A percentile compares a stretch with the other conserved stretches of the same genome.
These are phyloP conservation scores for Bambusicola thoracicus DNA, from an alignment of 2,113 vertebrate genomes.

Conservation along the genomic window DNA sequence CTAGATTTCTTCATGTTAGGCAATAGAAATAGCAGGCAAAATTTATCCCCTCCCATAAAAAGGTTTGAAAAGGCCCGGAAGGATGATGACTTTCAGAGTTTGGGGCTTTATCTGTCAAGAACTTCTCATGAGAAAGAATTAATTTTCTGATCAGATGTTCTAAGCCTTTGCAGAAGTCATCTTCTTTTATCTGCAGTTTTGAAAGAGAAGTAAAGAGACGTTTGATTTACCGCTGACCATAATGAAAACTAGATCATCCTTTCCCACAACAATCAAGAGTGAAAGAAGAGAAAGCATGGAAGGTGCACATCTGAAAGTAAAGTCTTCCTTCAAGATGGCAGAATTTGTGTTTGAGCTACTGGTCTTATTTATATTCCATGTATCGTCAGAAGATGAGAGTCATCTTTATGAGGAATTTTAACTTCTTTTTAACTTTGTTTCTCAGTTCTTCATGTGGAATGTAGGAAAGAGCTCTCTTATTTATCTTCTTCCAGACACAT, in stretches of 20 bases:
- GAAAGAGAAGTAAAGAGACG: neutral
- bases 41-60: neutral
- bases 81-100: rapidly evolving
- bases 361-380: neutral
- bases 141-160: neutral
- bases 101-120: neutral
- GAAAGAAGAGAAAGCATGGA: neutral
- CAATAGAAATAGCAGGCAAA: neutral
- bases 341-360: neutral
- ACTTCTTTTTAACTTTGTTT: neutral
- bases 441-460: neutral
- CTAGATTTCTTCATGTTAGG: neutral
- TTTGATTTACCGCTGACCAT: neutral
- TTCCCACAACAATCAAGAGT: neutral
- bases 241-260: neutral
- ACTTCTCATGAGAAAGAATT: neutral
- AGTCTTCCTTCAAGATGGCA: neutral
- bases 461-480: neutral
- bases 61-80: neutral
- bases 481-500: neutral
- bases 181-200: neutral
- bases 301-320: neutral
- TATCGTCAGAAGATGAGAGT: neutral
- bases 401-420: neutral
- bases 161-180: neutral